These are phyloP conservation scores for Cecidostiba fungosa DNA, from an alignment of 2,888 invertebrate genomes.

Conservation along the genomic window DNA sequence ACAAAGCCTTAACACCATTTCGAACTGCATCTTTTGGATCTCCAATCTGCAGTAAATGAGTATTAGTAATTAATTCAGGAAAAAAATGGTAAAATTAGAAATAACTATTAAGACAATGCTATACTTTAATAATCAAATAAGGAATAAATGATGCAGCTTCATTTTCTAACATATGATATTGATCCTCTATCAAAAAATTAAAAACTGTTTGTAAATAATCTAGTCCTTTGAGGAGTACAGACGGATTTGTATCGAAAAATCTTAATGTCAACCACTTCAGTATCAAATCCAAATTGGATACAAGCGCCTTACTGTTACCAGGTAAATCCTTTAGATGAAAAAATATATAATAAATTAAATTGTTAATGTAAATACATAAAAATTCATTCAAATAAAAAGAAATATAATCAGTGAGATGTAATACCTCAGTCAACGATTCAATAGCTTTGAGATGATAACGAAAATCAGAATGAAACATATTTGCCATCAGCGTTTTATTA, in stretches of 20 bases:
- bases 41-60: constrained; percentile 85
- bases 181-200: constrained; percentile 88
- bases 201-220: constrained; percentile 95
- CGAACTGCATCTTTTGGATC: constrained; percentile 98
- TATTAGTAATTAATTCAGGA: not conserved
- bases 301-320: constrained; percentile 89
- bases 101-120: not conserved
- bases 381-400: not conserved
- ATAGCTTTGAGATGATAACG: constrained; percentile 97
- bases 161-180: constrained; percentile 93
- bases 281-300: constrained; percentile 95
- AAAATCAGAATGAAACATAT: constrained; percentile 97
- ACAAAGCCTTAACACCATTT: constrained; percentile 91
- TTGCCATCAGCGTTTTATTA: constrained; percentile 91
- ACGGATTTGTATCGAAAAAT: constrained; percentile 99
- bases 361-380: not conserved
- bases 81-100: not conserved
- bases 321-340: constrained; percentile 84
- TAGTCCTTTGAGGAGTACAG: constrained; percentile 96
- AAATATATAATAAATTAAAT: not conserved
- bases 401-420: constrained; percentile 76
- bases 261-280: constrained; percentile 97
- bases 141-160: constrained; percentile 97
- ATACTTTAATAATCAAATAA: constrained; percentile 94
- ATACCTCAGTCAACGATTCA: constrained; percentile 90